Evolutionary conservation across 2,888 invertebrate species (phyloP), one percentile per base, ranked within the genome.

Genomic region (Cantharis rufa): DNA sequence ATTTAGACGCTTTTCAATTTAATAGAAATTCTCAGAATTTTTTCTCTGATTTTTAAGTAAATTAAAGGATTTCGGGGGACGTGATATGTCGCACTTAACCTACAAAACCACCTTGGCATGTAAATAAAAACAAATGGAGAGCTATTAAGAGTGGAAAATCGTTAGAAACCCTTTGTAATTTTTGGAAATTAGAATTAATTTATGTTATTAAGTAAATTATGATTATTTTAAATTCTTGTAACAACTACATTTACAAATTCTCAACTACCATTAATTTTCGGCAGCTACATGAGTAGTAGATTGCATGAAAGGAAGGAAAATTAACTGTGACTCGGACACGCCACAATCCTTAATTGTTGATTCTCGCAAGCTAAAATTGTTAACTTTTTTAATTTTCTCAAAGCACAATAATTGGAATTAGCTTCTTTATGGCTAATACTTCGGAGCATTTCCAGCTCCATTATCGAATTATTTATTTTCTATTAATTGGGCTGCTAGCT

Each of bases 291-390:
- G 69, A 73, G 73, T 69, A 62, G 73, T 62, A 32, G 69, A 66
- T 69, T 28, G 69, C 73, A 73, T 69, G 69, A 62, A 69, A 73
- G 62, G 73, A 73, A 73, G 62, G 69, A 62, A 68, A 72, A 72
- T 72, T 66, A 66, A 32, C 61, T 64, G 64, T 16, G 11, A 68
- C 64, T 28, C 72, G 64, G 66, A 72, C 72, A 72, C 72, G 72
- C 72, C 13, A 72, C 61, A 68, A 68, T 61, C 68, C 72, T 71
- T 72, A 72, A 72, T 61, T 72, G 48, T 68, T 61, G 72, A 61
- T 72, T 72, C 24, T 66, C 68, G 61, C 15, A 15, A 66, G 68
- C 71, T 66, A 18, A 28, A 48, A 48, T 32, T 32, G 32, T 32
- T 32, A 32, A 48, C n/a, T 48, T 48, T 28, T 48, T 48, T n/a